A percentile compares a stretch with the other conserved stretches of the same genome.
phyloP scores from a whole-genome alignment of 30 jellyfish, hydroid and myxozoan genomes.

The Mastigias papua region DNA sequence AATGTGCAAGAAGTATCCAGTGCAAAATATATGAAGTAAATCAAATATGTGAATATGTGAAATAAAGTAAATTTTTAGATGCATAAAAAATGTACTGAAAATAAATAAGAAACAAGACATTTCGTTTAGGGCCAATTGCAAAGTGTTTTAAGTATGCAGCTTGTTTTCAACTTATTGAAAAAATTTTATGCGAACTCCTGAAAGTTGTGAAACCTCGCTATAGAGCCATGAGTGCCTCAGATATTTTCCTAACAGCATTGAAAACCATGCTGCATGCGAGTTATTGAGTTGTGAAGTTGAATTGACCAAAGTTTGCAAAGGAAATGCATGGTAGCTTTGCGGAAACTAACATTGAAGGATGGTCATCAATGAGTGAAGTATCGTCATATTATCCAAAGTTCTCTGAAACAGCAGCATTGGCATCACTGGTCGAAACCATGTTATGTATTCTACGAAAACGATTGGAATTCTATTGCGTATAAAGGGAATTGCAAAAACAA shows the following conservation, averaged over 20 bases:
- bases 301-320: slow-evolving; percentile 34
- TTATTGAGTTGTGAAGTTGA: slow-evolving; percentile 7
- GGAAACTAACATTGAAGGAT: slow-evolving; percentile 32
- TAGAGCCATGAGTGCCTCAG: too few species aligned
- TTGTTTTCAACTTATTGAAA: too few species aligned
- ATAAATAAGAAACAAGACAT: too few species aligned
- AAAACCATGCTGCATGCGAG: slow-evolving; percentile 26
- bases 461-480: slow-evolving; percentile 30
- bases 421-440: slow-evolving; percentile 27
- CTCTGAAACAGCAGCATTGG: slow-evolving; percentile 17
- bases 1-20: too few species aligned
- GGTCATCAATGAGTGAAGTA: slow-evolving; percentile 28
- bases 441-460: slow-evolving; percentile 2
- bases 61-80: too few species aligned
- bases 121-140: too few species aligned
- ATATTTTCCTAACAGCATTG: slow-evolving; percentile 16
- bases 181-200: too few species aligned
- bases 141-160: too few species aligned
- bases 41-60: too few species aligned
- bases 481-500: slow-evolving; percentile 34
- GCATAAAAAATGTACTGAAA: too few species aligned
- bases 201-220: too few species aligned
- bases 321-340: slow-evolving; percentile 39
- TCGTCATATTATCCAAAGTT: slow-evolving; percentile 7
- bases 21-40: too few species aligned